phyloP scores from a whole-genome alignment of 2,888 invertebrate genomes.

The Hirtodrosophila confusa region DNA sequence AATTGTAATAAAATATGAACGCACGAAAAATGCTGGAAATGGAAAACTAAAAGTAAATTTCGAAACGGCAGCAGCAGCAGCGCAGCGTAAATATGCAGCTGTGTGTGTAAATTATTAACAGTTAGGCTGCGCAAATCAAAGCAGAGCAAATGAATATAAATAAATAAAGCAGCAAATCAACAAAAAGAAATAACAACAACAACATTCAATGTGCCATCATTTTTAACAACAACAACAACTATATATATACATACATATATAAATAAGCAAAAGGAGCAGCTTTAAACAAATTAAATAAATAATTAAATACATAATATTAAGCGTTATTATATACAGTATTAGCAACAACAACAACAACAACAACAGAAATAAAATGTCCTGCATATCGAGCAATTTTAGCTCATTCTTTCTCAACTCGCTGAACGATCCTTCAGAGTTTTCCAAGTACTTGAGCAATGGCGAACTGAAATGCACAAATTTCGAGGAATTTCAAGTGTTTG shows the following conservation, averaged over 20 bases:
- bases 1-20: slow-evolving; percentile 80
- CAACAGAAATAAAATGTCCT: slow-evolving; percentile 81
- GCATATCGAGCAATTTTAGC: slow-evolving; percentile 84
- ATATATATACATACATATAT: slow-evolving; percentile 28
- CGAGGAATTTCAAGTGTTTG: slow-evolving; percentile 83
- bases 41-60: slow-evolving; percentile 68
- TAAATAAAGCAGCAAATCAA: slow-evolving; percentile 26
- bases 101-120: slow-evolving; percentile 55
- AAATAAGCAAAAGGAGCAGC: slow-evolving; percentile 59
- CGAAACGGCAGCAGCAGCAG: slow-evolving; percentile 41
- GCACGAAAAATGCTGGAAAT: slow-evolving; percentile 61
- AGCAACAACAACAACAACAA: slow-evolving; percentile 44
- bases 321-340: slow-evolving; percentile 66
- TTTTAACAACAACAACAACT: slow-evolving; percentile 40
- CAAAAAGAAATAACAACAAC: slow-evolving; percentile 42
- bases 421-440: slow-evolving; percentile 84
- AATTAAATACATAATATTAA: slow-evolving; percentile 33
- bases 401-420: slow-evolving; percentile 84
- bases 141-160: slow-evolving; percentile 36
- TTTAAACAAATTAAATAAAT: slow-evolving; percentile 56
- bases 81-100: slow-evolving; percentile 42
- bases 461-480: slow-evolving; percentile 83
- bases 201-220: slow-evolving; percentile 64
- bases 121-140: slow-evolving; percentile 48
- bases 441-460: slow-evolving; percentile 84